These are phyloP conservation scores for Sesamia inferens DNA, from an alignment of 2,888 invertebrate genomes.

Conservation along the genomic window DNA sequence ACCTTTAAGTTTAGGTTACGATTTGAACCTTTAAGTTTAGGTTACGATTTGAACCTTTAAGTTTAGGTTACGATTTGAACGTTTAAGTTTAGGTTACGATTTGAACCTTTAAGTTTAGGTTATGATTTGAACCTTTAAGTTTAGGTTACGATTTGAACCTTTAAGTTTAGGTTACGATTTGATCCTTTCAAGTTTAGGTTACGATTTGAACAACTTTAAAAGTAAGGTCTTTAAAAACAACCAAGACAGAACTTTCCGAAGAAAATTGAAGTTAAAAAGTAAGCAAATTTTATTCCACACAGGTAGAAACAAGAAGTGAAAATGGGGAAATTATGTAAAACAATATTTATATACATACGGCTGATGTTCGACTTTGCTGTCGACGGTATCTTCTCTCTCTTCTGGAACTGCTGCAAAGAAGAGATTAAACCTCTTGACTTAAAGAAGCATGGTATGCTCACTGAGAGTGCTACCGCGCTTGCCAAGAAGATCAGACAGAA, in stretches of 20 bases:
- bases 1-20: no score
- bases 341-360: slow-evolving; percentile 72
- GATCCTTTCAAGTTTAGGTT: no score
- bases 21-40: no score
- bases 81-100: no score
- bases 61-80: no score
- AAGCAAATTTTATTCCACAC: background rate
- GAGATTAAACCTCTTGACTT: slow-evolving; percentile 77
- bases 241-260: background rate
- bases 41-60: no score
- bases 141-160: no score
- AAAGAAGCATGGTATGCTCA: slow-evolving; percentile 77
- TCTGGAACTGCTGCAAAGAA: slow-evolving; percentile 81
- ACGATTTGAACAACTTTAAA: no score
- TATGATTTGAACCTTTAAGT: no score
- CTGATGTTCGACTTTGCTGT: slow-evolving; percentile 77
- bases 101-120: no score
- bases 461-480: slow-evolving; percentile 92
- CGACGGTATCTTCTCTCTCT: slow-evolving; percentile 83
- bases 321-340: slow-evolving; percentile 69
- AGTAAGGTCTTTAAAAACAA: no score
- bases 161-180: no score
- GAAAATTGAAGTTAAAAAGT: background rate
- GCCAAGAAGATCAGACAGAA: slow-evolving; percentile 91
- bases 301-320: slow-evolving; percentile 33